phyloP scores from a whole-genome alignment of 64 coral and sea anemone species.

The Pocillopora verrucosa region DNA sequence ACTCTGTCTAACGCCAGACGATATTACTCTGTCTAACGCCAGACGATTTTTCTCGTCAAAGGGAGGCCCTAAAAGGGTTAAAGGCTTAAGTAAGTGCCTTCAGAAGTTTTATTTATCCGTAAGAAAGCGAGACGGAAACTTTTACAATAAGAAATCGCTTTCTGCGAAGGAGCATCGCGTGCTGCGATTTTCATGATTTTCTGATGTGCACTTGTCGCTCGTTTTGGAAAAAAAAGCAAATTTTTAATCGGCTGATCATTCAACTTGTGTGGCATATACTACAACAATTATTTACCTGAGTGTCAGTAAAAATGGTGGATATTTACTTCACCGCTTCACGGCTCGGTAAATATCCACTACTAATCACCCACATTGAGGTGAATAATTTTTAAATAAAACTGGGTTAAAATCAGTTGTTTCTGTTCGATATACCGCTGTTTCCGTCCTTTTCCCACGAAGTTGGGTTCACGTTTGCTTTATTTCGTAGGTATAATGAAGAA shows the following conservation, averaged over 20 bases:
- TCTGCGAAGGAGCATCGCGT: not conserved
- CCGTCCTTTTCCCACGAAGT: constrained; percentile 20
- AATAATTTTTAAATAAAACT: not conserved
- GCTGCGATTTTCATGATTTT: constrained; percentile 1
- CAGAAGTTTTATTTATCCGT: constrained; percentile 18
- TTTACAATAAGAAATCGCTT: constrained; percentile 15
- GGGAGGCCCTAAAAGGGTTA: not conserved
- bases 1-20: not conserved
- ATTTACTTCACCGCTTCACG: not conserved
- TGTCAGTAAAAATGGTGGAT: not conserved
- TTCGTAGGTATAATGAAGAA: constrained; percentile 37
- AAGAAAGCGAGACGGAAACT: constrained; percentile 16
- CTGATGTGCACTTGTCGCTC: not conserved
- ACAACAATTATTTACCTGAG: not conserved
- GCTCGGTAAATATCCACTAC: not conserved
- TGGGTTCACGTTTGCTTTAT: constrained; percentile 16
- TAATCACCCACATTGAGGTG: not conserved
- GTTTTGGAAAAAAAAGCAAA: constrained; percentile 15
- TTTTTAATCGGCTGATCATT: not conserved
- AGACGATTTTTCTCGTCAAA: constrained; percentile 7
- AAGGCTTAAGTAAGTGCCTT: constrained; percentile 8
- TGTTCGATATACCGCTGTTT: constrained; percentile 15
- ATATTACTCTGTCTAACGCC: too few relatives aligned
- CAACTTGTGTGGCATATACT: constrained; percentile 12
- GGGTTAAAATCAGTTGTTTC: constrained; percentile 15